Evolutionary conservation across 2,113 vertebrate genomes (phyloP), one percentile per base, ranked within the genome.

Genomic region (Capra hircus): DNA sequence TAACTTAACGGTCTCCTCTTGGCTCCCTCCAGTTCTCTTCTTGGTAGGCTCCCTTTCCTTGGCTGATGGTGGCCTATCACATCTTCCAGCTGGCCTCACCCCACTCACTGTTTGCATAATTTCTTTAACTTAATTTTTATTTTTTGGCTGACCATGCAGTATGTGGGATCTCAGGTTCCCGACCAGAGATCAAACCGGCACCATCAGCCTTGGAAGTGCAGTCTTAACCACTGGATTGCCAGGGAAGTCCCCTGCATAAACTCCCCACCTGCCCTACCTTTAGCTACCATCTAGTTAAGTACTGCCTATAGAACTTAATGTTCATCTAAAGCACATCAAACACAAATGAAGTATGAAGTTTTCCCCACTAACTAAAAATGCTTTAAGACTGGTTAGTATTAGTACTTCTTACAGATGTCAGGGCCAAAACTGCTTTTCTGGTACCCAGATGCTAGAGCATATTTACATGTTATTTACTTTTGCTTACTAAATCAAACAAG

Each of bases 241-340:
- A 43, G 71, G 23, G 6, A 43, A 77, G 71, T 77, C 40, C 40
- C 40, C 40, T 77, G 71, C 40, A 97, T 96, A 96, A 96, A 98
- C 94, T 96, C 97, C 96, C 97, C 90, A 96, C 96, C 92, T 92
- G 95, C 90, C 97, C 95, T 92, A 97, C 86, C 95, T 95, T 59
- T 94, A 52, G 90, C 93, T 96, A 96, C 93, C 82, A 97, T 95
- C 89, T 98, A 96, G 88, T 86, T 97, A 91, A 95, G 95, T 96
- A 89, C 85, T 95, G 48, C 91, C 91, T 95, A 94, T 27, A 94
- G 78, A 96, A 96, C 94, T 52, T 50, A 78, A 85, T 86, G 93
- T 93, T 91, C 92, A 94, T 78, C 86, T 91, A 93, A 97, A 96
- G 71, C 89, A 93, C 11, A 77, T 96, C 71, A 88, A 88, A 97